A percentile compares a stretch with the other conserved stretches of the same genome.
phyloP scores from a whole-genome alignment of 35 echinoderm and acorn worm species.

The Heliocidaris tuberculata region DNA sequence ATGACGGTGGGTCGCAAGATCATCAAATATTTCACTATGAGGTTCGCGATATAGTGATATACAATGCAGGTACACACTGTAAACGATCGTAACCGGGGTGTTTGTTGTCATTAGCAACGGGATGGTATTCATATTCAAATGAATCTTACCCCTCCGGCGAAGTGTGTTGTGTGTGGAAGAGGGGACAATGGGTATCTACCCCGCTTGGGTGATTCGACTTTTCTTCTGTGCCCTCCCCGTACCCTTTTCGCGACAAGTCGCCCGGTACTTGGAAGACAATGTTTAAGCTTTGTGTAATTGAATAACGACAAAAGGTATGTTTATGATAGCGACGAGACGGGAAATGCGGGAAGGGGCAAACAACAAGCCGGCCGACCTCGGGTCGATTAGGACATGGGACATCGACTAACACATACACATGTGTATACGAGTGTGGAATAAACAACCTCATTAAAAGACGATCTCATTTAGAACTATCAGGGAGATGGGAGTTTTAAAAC shows the following conservation, averaged over 20 bases:
- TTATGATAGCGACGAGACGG: slow-evolving; percentile 29
- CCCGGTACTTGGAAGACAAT: slow-evolving; percentile 6
- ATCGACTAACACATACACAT: not conserved
- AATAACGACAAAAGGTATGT: slow-evolving; percentile 6
- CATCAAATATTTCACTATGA: not conserved
- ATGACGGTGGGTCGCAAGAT: not conserved
- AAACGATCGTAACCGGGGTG: slow-evolving; percentile 44
- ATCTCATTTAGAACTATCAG: too few species aligned
- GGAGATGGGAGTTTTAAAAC: too few species aligned
- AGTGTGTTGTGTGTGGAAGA: not conserved
- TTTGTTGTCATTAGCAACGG: slow-evolving; percentile 52
- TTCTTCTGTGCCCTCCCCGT: not conserved
- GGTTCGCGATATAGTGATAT: not conserved
- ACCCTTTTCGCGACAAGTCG: not conserved
- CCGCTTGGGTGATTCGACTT: slow-evolving; percentile 23
- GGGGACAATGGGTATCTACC: not conserved
- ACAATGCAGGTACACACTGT: not conserved
- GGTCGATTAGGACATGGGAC: not conserved
- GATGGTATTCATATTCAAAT: slow-evolving; percentile 51
- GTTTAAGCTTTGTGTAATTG: slow-evolving; percentile 8
- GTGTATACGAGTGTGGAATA: not conserved
- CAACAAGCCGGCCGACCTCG: not conserved
- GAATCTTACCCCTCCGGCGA: not conserved
- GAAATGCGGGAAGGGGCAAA: not conserved
- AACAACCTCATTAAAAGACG: too few species aligned